Evolutionary conservation across 2,797 vertebrate species (phyloP), one percentile per base, ranked within the genome.

Genomic region (Stomatorhinus walkeri): DNA sequence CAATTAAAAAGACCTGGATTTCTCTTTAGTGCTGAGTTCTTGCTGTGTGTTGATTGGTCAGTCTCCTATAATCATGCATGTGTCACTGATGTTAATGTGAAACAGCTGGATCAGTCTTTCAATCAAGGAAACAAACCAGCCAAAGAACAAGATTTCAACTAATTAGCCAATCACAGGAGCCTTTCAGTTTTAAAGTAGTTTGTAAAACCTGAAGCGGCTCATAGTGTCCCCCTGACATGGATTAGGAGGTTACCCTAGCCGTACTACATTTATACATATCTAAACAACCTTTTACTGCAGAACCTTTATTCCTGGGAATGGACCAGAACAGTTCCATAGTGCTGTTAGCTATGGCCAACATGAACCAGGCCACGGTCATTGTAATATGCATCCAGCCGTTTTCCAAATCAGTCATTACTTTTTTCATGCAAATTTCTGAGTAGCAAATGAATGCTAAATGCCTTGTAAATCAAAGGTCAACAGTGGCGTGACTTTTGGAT

Each of bases 401-500:
- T 81, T 81, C 40, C 36, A 46, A 46, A 46, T 40, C 22, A 51
- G 22, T 85, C n/a, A 24, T 85, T 84, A 46, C n/a, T 51, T 84
- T 84, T 84, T 28, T 28, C 40, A 84, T 84, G 22, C 81, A 49
- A 51, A 22, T 51, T 85, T 10, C 46, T 16, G 81, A 22, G 81
- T 85, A 51, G 9, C 22, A 51, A 85, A 85, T 85, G 46, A 85
- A 85, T 22, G 3, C 12, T 28, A 85, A 49, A 85, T 46, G 46
- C 81, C 43, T 51, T 49, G 40, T 51, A 85, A 48, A 51, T 85
- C n/a, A 51, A 49, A 85, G 81, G 81, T 85, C 43, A 85, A 81
- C 48, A 48, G 22, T n/a, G 43, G 81, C 81, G 51, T 85, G 46
- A 85, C 81, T 51, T 84, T 84, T 85, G 81, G 49, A 85, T 51